These are phyloP conservation scores for Sinocyclocheilus anophthalmus DNA, from an alignment of 2,113 vertebrate species.

Conservation along the genomic window DNA sequence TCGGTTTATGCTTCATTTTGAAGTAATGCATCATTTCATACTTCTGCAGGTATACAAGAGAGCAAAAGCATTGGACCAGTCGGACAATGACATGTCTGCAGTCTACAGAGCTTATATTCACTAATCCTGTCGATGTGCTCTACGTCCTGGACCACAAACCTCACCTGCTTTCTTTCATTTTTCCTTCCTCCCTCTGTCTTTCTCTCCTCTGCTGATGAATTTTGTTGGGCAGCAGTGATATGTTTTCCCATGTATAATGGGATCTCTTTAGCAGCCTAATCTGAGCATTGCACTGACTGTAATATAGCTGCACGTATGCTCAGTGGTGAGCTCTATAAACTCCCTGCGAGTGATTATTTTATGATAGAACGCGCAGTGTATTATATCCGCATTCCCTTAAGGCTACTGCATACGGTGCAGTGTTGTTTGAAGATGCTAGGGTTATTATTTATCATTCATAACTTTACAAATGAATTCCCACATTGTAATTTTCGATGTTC, in stretches of 20 bases:
- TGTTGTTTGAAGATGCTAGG: conserved; percentile 45
- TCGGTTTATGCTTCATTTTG: not conserved
- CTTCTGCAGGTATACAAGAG: conserved; percentile 92
- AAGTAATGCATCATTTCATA: conserved; percentile 48
- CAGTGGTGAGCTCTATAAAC: conserved; percentile 33
- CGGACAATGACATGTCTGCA: conserved; percentile 98
- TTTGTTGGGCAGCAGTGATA: conserved; percentile 65
- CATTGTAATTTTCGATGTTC: conserved; percentile 61
- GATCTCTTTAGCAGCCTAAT: conserved; percentile 65
- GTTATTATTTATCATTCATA: conserved; percentile 55
- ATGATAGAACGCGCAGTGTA: conserved; percentile 10
- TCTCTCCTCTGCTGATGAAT: conserved; percentile 62
- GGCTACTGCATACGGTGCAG: conserved; percentile 40
- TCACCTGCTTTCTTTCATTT: conserved; percentile 48
- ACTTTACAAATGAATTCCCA: conserved; percentile 62
- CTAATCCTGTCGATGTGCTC: conserved; percentile 74
- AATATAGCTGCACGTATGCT: conserved; percentile 42
- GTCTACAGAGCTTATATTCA: conserved; percentile 99
- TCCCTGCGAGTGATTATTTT: conserved; percentile 36
- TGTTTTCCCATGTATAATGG: conserved; percentile 49
- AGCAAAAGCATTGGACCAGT: conserved; percentile 99
- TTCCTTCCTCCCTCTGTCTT: conserved; percentile 59
- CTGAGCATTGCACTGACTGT: conserved; percentile 71
- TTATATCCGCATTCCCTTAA: conserved; percentile 5
- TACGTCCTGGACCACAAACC: conserved; percentile 67